A percentile compares a stretch with the other conserved stretches of the same genome.
phyloP scores from a whole-genome alignment of 2,888 invertebrate genomes.

The Megalurothrips usitatus region DNA sequence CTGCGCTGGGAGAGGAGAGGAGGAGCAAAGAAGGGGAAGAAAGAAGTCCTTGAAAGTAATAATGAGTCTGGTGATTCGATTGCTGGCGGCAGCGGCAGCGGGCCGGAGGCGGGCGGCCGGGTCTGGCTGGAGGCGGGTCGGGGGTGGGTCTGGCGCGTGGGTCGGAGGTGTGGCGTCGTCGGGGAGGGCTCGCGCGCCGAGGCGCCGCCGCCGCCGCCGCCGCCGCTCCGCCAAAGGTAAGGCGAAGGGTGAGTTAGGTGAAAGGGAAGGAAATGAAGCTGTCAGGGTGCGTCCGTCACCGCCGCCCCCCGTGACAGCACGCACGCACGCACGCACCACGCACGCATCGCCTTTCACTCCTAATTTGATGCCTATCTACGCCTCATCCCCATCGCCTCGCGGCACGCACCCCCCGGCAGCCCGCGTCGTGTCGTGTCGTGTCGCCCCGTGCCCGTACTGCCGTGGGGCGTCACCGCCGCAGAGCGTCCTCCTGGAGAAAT shows the following conservation, averaged over 20 bases:
- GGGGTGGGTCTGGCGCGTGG: background rate
- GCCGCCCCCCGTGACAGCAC: background rate
- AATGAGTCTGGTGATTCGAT: conserved; percentile 5
- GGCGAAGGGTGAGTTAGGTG: conserved; percentile 7
- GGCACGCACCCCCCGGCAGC: background rate
- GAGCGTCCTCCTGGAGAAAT: no score
- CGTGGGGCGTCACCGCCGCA: no score
- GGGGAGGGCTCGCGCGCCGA: background rate
- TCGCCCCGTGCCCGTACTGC: no score
- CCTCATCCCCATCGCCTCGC: background rate
- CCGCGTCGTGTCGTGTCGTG: no score
- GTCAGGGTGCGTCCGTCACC: conserved; percentile 15
- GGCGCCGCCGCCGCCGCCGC: background rate
- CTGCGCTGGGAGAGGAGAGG: background rate
- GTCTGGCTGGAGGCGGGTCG: background rate
- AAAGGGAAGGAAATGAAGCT: conserved; percentile 26
- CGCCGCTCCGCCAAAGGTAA: no score
- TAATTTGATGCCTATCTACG: conserved; percentile 20
- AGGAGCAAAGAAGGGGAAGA: background rate
- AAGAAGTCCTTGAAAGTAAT: conserved; percentile 11
- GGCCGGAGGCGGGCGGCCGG: background rate
- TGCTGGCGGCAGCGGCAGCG: background rate
- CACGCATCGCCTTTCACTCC: background rate
- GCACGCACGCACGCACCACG: no score
- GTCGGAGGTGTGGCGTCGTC: background rate